phyloP scores from a whole-genome alignment of 2,888 invertebrate species.

The Hypercompe scribonia region DNA sequence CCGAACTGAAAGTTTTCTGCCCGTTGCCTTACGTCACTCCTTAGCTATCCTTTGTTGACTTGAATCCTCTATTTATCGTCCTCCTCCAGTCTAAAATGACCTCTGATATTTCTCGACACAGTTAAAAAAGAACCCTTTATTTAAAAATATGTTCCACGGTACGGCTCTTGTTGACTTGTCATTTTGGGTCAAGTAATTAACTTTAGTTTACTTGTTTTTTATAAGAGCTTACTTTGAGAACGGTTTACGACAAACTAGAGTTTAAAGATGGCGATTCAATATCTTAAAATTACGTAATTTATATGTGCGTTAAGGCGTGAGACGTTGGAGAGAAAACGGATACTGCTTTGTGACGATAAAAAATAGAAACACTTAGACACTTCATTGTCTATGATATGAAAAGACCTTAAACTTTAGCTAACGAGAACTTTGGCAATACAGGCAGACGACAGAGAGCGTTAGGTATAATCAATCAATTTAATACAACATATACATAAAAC shows the following conservation, averaged over 20 bases:
- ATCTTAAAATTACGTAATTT: background rate
- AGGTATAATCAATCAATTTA: no score
- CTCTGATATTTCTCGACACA: conserved; percentile 34
- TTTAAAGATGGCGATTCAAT: background rate
- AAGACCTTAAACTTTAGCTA: no score
- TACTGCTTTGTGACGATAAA: background rate
- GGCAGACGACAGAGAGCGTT: no score
- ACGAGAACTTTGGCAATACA: no score
- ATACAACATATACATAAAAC: no score
- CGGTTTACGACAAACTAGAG: background rate
- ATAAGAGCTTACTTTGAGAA: background rate
- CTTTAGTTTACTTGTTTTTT: conserved; percentile 18
- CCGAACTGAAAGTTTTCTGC: background rate
- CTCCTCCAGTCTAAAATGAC: conserved; percentile 39
- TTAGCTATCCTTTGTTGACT: conserved; percentile 56
- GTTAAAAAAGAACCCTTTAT: conserved; percentile 28
- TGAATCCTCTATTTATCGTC: conserved; percentile 36
- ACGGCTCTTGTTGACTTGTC: conserved; percentile 45
- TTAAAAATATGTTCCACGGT: conserved; percentile 31
- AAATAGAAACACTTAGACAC: no score
- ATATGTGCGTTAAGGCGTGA: background rate
- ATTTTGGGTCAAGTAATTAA: conserved; percentile 51
- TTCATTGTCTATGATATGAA: no score
- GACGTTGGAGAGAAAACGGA: background rate
- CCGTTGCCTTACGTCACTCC: conserved; percentile 31